These are phyloP conservation scores for Choloepus didactylus DNA, from an alignment of 2,797 vertebrate species.

Conservation along the genomic window DNA sequence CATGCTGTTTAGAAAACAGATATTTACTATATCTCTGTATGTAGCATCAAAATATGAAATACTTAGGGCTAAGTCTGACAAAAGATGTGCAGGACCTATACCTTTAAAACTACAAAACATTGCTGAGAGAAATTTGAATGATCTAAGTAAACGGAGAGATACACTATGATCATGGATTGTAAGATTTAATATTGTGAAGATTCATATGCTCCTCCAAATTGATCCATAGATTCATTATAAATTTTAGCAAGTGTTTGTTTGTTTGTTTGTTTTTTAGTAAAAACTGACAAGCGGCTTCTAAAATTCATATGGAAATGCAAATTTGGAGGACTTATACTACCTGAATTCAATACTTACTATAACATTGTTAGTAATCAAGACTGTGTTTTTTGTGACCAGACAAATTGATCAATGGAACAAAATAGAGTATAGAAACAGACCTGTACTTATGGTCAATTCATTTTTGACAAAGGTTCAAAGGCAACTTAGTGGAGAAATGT, in stretches of 20 bases:
- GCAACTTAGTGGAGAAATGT: background rate
- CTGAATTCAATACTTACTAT: background rate
- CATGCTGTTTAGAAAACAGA: background rate
- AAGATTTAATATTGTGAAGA: background rate
- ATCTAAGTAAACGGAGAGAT: background rate
- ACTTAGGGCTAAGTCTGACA: background rate
- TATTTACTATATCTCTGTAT: background rate
- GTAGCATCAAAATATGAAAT: background rate
- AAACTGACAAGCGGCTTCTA: background rate
- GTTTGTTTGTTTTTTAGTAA: background rate
- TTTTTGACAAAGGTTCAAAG: background rate
- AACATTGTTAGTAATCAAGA: background rate
- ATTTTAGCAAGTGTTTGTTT: no score
- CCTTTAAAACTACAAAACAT: background rate
- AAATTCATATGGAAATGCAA: background rate
- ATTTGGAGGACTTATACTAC: background rate
- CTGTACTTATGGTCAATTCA: background rate
- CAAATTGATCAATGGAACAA: background rate
- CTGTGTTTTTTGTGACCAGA: background rate
- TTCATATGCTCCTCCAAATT: background rate
- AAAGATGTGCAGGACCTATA: background rate
- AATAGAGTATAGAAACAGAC: background rate
- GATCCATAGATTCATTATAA: no score
- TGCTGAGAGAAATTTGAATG: background rate
- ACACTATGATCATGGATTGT: background rate